Conservation (phyloP, 2,113 vertebrate species). For the Scalopus aquaticus region DNA sequence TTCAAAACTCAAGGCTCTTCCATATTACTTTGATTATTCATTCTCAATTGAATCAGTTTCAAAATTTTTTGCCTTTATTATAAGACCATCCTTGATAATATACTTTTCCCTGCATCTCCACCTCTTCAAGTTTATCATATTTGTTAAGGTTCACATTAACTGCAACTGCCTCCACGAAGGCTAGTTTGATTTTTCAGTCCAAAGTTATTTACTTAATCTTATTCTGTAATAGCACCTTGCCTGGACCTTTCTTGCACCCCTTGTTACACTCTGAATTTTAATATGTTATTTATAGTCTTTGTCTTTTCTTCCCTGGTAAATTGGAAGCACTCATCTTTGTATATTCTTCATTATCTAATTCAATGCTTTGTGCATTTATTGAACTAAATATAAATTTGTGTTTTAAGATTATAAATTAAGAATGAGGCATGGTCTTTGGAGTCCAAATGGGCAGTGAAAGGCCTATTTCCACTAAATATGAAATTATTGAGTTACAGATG, state of each 20-base stretch:
- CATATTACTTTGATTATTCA: background rate
- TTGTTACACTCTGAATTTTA: background rate
- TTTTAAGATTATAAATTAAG: background rate
- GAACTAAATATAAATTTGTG: background rate
- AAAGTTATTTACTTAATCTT: background rate
- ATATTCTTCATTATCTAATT: background rate
- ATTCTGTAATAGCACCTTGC: background rate
- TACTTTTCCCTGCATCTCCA: background rate
- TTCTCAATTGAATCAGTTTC: background rate
- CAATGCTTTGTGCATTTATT: background rate
- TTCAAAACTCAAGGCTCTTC: background rate
- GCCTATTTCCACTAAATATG: background rate
- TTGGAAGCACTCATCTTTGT: background rate
- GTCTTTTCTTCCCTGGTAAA: background rate
- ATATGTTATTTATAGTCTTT: background rate
- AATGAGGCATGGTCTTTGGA: background rate
- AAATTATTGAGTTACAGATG: background rate
- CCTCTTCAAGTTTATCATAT: background rate
- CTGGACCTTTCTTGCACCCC: background rate
- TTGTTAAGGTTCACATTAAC: background rate
- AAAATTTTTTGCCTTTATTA: background rate
- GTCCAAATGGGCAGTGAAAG: background rate
- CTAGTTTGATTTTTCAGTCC: background rate
- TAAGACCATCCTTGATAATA: background rate
- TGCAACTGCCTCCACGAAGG: background rate